Base-by-base conservation (phyloP, 2,797 vertebrate species). In the Erpetoichthys calabaricus region DNA sequence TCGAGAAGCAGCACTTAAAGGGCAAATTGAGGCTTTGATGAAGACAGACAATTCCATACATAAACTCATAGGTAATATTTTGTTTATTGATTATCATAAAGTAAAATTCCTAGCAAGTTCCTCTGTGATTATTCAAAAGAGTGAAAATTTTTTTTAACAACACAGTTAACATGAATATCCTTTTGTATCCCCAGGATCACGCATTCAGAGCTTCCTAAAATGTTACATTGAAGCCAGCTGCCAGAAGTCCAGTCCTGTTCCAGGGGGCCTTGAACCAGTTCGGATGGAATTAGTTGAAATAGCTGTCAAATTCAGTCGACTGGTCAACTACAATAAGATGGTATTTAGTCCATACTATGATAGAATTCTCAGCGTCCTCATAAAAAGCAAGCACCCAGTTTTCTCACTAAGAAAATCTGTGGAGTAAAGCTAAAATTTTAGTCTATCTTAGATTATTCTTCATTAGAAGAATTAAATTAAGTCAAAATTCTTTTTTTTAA, bases 261-360 rank as follows among this genome's bases (percentile, higher is more conserved):
- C 92, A 0, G 92, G 92, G 8, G 96, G 94, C 53, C 73, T 99
- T 66, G 79, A 79, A 8, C 91, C 90, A 0, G 73, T 98, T 64
- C 83, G 89, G 50, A 89, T 67, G 64, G 96, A 98, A 82, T 79
- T 98, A 65, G 91, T 87, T 65, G 91, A 91, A 64, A 67, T 93
- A 1, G 85, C 89, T 1, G 67, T 90, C 64, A 89, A 82, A 59
- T 92, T 92, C 3, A 68, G 79, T 62, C 91, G 85, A 47, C 88
- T 99, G 5, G 89, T 98, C 72, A 92, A 89, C 81, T 97, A 90
- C 75, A 99, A 98, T 84, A 97, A 91, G 80, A 83, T 95, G 71
- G 94, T 98, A 67, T 98, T 93, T 75, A 90, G 89, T 42, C 92
- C 93, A 3, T 94, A 92, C 75, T 99, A 98, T 42, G 89, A 92